Base-by-base conservation (phyloP, 2,797 vertebrate species). In the Oreochromis mossambicus region DNA sequence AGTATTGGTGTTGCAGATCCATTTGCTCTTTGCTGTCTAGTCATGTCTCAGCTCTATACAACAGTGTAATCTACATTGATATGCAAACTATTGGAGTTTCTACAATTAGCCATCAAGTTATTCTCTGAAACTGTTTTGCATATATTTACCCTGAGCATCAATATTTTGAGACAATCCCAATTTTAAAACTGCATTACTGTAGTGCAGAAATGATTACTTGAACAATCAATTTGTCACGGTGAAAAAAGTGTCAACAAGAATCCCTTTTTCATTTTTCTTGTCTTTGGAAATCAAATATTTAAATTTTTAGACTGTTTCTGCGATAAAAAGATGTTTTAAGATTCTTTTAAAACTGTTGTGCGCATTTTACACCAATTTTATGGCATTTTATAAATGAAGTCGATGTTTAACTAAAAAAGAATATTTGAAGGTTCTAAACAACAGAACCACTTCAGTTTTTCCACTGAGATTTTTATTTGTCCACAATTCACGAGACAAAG, bases 351-450 rank as follows among this genome's bases (percentile, higher is more conserved):
- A 63, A 36, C 6, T 8, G 32, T n/a, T 10, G 15, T 63, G 6
- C 10, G 10, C 21, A 10, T 43, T 70, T 70, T 26, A 70, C 3
- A 24, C 3, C 11, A 66, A 8, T 66, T 66, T 17, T 17, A 24
- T 43, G 3, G 11, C 21, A 4, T 70, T 46, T 46, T 68, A 26
- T 15, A 1, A 68, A 68, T 43, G 3, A 68, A 43, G 8, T 68
- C 5, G 0, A 0, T 43, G 21, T 43, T 46, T 70, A 70, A 70
- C 7, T 21, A 6, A 24, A 15, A 43, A 43, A 24, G 0, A 41
- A 68, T 68, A 43, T 43, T 43, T 68, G 8, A 26, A 43, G 21
- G 38, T 68, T 68, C 5, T 26, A 24, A 43, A 43, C 21, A 15
- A 43, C 21, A 11, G 0, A 43, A 46, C 66, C n/a, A 1, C 14